Base-by-base conservation (phyloP, 2,797 vertebrate genomes). In the Furcifer pardalis region DNA sequence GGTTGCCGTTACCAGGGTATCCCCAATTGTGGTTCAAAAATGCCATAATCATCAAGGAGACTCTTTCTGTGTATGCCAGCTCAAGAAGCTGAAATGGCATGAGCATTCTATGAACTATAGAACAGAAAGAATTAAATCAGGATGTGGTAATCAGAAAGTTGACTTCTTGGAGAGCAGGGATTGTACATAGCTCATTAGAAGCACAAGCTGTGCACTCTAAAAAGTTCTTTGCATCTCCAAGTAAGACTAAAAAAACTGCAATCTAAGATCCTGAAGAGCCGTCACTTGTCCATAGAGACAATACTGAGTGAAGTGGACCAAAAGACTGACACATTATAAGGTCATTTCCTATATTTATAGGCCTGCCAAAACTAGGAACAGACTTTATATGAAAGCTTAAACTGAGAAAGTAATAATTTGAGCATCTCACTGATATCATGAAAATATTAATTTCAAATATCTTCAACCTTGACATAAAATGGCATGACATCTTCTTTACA, bases 401-500 rank as follows among this genome's bases (percentile, higher is more conserved):
- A 84, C 30, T 46, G 74, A 74, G 59, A 76, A 9, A 1, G 19
- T 52, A 76, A 65, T 84, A 83, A 81, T 77, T 59, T 12, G 56
- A 83, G 83, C 76, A 87, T 82, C 62, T 59, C 5, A 0, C 5
- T 3, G 1, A 25, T 15, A 62, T 63, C 56, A 79, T 83, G 80
- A 76, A 69, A 71, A 71, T 35, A 42, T 27, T 21, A 19, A 71
- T 0, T 42, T n/a, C 5, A 46, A 82, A 91, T 82, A 83, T 87
- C 69, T 56, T 56, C 17, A 56, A 56, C 52, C 75, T 82, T 81
- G 88, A 79, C 88, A 74, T 35, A 69, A 65, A 60, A 82, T 65
- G n/a, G 1, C 17, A 79, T 60, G 89, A 75, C 12, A 79, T 25
- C 63, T 52, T 86, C 91, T 89, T 77, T 77, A 10, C n/a, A 84